Evolutionary conservation across 2,113 vertebrate genomes (phyloP).

Genomic region (Cryptoleucopteryx plumbea): DNA sequence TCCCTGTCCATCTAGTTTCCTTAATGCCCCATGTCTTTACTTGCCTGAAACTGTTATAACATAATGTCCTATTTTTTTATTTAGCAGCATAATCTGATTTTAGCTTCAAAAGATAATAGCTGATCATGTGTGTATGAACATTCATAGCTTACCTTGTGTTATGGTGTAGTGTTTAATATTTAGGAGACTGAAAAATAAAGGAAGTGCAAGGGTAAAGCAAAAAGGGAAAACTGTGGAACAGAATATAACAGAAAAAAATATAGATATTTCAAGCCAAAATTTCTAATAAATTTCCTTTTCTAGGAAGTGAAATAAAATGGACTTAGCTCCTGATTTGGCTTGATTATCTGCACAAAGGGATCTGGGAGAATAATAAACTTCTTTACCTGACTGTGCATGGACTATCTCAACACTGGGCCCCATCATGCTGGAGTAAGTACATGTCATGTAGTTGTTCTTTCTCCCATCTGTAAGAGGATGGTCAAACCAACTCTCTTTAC

Average conservation of each 20-base stretch:
- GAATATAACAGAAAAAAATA: not conserved
- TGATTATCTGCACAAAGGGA: not conserved
- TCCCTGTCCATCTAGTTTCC: conserved; percentile 25
- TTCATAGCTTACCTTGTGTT: not conserved
- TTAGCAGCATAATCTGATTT: conserved; percentile 17
- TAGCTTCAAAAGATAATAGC: not conserved
- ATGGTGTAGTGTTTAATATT: not conserved
- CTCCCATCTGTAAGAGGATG: not conserved
- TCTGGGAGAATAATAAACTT: not conserved
- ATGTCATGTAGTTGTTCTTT: not conserved
- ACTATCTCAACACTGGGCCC: not conserved
- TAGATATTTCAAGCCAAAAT: not conserved
- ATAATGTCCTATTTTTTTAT: conserved; percentile 1
- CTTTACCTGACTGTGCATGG: not conserved
- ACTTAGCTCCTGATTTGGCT: not conserved
- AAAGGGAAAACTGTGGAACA: not conserved
- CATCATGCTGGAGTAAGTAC: not conserved
- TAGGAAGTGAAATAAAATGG: not conserved
- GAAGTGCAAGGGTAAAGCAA: not conserved
- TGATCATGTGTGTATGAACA: not conserved
- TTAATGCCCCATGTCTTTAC: not conserved
- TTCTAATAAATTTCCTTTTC: not conserved
- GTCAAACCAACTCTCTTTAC: not conserved
- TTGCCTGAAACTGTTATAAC: not conserved
- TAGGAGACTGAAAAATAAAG: not conserved